A percentile compares a stretch with the other conserved stretches of the same genome.
Evolutionary conservation across 2,797 vertebrate species (phyloP).

Genomic region (Rhadinocentrus ornatus): DNA sequence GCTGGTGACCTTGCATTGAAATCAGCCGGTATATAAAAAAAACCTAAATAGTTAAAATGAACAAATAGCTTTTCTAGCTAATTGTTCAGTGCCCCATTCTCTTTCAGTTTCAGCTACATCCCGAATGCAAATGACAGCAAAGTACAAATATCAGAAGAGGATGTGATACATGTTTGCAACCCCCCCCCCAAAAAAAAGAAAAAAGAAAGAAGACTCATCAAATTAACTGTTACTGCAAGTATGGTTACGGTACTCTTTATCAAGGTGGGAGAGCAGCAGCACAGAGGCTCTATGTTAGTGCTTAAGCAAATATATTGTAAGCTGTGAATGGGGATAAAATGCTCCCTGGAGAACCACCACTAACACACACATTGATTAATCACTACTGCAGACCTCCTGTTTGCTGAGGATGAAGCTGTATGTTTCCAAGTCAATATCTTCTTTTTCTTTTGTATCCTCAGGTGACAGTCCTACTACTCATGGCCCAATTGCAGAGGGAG

Average conservation of each 20-base stretch:
- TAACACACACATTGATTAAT: neutral
- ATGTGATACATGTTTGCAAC: too few relatives aligned
- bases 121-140: too few relatives aligned
- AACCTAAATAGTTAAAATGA: too few relatives aligned
- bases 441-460: slow-evolving; percentile 52
- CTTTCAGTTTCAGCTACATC: too few relatives aligned
- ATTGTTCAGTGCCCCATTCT: too few relatives aligned
- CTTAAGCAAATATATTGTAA: neutral
- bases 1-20: neutral
- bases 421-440: neutral
- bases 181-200: too few relatives aligned
- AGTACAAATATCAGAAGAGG: too few relatives aligned
- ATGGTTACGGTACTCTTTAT: neutral
- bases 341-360: neutral
- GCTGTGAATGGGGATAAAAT: neutral
- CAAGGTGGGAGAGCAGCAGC: neutral
- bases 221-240: neutral
- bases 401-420: neutral
- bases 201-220: neutral
- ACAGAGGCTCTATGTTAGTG: neutral
- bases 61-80: too few relatives aligned
- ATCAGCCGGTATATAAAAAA: neutral
- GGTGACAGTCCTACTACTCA: slow-evolving; percentile 86
- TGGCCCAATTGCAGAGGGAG: slow-evolving; percentile 87
- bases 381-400: neutral